Conservation (phyloP, 2,888 invertebrate genomes). For the Temnothorax ravouxi region DNA sequence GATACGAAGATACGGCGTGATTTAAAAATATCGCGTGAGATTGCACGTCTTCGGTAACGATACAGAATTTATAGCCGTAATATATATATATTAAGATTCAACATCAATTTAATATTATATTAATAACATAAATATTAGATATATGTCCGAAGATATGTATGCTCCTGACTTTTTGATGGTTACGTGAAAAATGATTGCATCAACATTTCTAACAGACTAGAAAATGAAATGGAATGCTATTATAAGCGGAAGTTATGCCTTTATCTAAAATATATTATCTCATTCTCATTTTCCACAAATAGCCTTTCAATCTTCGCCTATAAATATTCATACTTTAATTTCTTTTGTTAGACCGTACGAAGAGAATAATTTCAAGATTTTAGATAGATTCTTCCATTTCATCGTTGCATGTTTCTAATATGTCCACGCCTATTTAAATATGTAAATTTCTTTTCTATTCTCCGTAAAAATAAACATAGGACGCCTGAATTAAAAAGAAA, state of each 20-base stretch:
- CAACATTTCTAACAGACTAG: neutral
- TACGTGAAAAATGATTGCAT: constrained; percentile 8
- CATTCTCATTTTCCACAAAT: neutral
- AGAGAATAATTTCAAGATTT: constrained; percentile 19
- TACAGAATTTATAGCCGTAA: neutral
- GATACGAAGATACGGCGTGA: neutral
- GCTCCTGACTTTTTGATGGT: neutral
- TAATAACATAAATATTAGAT: neutral
- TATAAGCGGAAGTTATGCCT: neutral
- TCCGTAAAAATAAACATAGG: constrained; percentile 17
- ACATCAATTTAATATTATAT: constrained; percentile 3
- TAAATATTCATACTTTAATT: constrained; percentile 42
- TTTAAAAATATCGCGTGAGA: neutral
- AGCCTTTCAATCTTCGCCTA: constrained; percentile 7
- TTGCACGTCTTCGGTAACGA: neutral
- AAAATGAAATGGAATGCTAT: constrained; percentile 20
- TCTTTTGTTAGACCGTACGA: neutral
- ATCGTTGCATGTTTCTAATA: constrained; percentile 7
- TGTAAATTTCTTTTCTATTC: constrained; percentile 23
- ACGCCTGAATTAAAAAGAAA: constrained; percentile 19
- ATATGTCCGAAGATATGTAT: neutral
- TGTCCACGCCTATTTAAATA: constrained; percentile 29
- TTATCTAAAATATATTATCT: constrained; percentile 26
- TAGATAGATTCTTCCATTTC: constrained; percentile 5
- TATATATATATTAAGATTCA: neutral